phyloP scores from a whole-genome alignment of 2,113 vertebrate species.

The Progne subis region DNA sequence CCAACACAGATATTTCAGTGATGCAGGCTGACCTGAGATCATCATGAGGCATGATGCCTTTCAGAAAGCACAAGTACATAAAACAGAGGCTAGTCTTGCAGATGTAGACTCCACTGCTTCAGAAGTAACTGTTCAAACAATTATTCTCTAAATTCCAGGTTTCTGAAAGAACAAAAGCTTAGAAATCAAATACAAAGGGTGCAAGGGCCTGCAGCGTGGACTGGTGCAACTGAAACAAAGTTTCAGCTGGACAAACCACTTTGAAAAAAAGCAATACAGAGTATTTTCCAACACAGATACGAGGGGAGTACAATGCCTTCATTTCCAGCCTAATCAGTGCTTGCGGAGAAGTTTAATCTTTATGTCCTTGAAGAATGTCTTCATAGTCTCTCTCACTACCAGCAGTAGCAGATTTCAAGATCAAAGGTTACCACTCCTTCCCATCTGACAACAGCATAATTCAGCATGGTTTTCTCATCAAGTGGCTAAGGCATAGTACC shows the following conservation, averaged over 20 bases:
- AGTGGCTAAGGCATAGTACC: not conserved
- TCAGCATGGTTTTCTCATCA: conserved; percentile 9
- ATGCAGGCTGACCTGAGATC: not conserved
- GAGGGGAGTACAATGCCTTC: not conserved
- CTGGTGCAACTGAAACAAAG: not conserved
- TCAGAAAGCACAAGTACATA: not conserved
- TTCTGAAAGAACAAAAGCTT: not conserved
- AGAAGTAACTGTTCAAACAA: not conserved
- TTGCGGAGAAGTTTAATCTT: not conserved
- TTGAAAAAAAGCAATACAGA: not conserved
- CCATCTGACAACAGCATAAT: not conserved
- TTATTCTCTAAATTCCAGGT: not conserved
- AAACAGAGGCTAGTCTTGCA: not conserved
- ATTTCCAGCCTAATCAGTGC: not conserved
- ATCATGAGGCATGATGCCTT: rapidly evolving
- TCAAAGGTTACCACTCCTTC: conserved; percentile 12
- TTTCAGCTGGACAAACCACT: not conserved
- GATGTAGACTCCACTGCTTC: not conserved
- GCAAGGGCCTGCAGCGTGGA: not conserved
- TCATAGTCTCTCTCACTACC: not conserved
- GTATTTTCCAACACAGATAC: not conserved
- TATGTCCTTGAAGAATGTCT: not conserved
- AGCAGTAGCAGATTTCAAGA: not conserved
- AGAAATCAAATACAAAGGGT: not conserved
- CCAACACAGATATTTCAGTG: not conserved